phyloP scores from a whole-genome alignment of 2,113 vertebrate genomes.

The Myiagra hebetior region DNA sequence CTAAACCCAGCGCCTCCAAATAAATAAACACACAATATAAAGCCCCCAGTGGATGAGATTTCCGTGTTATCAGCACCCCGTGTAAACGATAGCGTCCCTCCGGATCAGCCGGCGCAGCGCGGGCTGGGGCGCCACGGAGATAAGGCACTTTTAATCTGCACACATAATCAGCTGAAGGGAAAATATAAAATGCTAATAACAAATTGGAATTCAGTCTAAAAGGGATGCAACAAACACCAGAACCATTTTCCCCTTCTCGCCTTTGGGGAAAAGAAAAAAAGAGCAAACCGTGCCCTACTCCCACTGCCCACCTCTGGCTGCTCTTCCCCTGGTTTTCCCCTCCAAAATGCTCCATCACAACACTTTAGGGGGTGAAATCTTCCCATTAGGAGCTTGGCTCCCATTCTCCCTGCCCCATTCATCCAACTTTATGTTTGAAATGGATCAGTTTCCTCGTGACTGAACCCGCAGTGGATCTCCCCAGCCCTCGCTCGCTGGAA shows the following conservation, averaged over 20 bases:
- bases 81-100: conserved; percentile 24
- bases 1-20: neutral
- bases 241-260: neutral
- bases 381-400: neutral
- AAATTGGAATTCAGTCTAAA: neutral
- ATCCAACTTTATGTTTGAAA: conserved; percentile 19
- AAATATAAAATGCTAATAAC: conserved; percentile 22
- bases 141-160: conserved; percentile 16
- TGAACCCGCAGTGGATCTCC: conserved; percentile 3
- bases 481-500: conserved; percentile 21
- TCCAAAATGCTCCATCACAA: neutral
- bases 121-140: neutral
- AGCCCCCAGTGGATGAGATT: neutral
- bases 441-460: neutral
- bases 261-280: neutral
- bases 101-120: neutral
- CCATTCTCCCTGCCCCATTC: neutral
- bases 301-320: rapidly evolving
- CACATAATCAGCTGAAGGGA: neutral
- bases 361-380: neutral
- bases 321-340: neutral
- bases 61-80: neutral
- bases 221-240: neutral
- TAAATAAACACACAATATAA: neutral
- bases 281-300: neutral